phyloP scores from a whole-genome alignment of 2,888 invertebrate species.

The Dolomedes plantarius region DNA sequence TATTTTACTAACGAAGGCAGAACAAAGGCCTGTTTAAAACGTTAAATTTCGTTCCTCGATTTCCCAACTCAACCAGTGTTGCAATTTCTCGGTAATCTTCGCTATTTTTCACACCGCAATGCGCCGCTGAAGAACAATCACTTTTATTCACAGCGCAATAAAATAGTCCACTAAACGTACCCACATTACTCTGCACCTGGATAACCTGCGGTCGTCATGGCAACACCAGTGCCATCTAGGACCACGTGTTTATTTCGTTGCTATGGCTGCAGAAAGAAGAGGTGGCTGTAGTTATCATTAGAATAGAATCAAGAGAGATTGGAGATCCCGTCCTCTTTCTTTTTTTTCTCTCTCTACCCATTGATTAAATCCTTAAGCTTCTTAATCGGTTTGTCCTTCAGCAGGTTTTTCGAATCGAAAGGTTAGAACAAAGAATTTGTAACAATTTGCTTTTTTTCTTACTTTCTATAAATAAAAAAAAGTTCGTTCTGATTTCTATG shows the following conservation, averaged over 20 bases:
- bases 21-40: no score
- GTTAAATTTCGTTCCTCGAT: no score
- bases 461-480: no score
- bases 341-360: neutral
- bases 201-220: constrained; percentile 34
- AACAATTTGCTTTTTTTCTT: no score
- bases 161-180: neutral
- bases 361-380: neutral
- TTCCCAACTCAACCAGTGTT: no score
- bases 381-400: neutral
- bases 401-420: neutral
- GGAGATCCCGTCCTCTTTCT: neutral
- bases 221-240: constrained; percentile 31
- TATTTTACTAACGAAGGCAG: no score
- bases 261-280: constrained; percentile 10
- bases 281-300: neutral
- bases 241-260: constrained; percentile 44
- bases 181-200: constrained; percentile 6
- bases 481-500: no score
- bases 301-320: neutral
- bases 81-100: no score
- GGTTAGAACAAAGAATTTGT: no score
- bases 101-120: neutral
- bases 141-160: neutral
- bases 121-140: neutral